phyloP scores from a whole-genome alignment of 2,888 invertebrate species.

The Arge pagana region DNA sequence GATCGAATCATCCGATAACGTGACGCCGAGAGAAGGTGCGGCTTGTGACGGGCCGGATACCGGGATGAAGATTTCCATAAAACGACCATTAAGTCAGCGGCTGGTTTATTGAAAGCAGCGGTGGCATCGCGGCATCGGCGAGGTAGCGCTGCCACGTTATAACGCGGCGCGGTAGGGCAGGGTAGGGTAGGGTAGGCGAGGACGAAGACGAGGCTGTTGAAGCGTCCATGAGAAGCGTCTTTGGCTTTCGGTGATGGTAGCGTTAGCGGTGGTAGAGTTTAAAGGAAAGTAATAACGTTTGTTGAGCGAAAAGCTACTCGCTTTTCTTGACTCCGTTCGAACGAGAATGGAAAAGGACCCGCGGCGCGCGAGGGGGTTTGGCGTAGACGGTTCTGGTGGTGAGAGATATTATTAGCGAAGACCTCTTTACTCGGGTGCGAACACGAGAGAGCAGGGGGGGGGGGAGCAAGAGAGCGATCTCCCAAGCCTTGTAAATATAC shows the following conservation, averaged over 20 bases:
- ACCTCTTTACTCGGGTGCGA: constrained; percentile 31
- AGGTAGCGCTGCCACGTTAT: no score
- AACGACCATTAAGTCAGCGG: constrained; percentile 49
- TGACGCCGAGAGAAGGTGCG: no score
- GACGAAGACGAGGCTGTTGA: constrained; percentile 8
- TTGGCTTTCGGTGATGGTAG: constrained; percentile 10
- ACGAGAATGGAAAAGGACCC: no score
- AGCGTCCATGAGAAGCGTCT: no score
- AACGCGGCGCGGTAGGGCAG: no score
- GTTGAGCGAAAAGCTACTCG: constrained; percentile 33
- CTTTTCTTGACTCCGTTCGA: constrained; percentile 12
- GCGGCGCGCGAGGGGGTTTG: constrained; percentile 14
- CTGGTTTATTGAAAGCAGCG: constrained; percentile 47
- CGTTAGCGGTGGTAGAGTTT: constrained; percentile 39
- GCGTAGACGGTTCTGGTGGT: constrained; percentile 20
- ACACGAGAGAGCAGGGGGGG: no score
- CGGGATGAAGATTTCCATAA: constrained; percentile 48
- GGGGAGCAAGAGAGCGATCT: no score
- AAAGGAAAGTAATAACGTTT: constrained; percentile 49
- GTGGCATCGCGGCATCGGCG: constrained; percentile 42
- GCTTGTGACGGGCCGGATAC: constrained; percentile 23
- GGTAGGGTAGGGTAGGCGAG: constrained; percentile 41
- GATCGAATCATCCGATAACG: no score
- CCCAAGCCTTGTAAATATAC: constrained; percentile 23
- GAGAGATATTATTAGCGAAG: constrained; percentile 34